Percentiles rank a stretch among this genome's conserved stretches.
Evolutionary conservation across 2,797 vertebrate species (phyloP).

Genomic region (Helostoma temminkii): DNA sequence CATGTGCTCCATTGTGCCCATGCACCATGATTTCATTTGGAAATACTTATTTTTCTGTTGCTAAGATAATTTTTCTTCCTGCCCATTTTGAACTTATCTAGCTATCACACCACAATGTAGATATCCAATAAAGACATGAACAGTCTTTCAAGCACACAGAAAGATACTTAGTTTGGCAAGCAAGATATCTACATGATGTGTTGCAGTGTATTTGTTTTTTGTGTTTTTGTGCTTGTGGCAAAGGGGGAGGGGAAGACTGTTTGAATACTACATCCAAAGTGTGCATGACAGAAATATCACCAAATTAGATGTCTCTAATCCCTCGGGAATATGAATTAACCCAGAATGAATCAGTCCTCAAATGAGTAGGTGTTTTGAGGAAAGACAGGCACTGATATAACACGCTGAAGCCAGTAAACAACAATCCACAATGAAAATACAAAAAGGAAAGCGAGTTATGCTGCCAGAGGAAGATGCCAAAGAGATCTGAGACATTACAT

Average conservation of each 20-base stretch:
- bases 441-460: constrained; percentile 71
- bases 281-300: constrained; percentile 83
- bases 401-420: constrained; percentile 77
- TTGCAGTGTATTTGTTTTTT: constrained; percentile 56
- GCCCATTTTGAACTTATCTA: constrained; percentile 58
- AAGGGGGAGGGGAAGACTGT: constrained; percentile 71
- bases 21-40: constrained; percentile 34
- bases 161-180: constrained; percentile 60
- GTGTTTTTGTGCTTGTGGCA: constrained; percentile 69
- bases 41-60: constrained; percentile 32
- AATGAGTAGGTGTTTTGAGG: constrained; percentile 86
- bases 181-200: constrained; percentile 50
- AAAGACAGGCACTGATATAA: constrained; percentile 79
- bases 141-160: constrained; percentile 38
- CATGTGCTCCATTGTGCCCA: constrained; percentile 11
- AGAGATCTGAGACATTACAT: constrained; percentile 81
- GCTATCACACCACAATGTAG: constrained; percentile 39
- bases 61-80: constrained; percentile 11
- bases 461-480: constrained; percentile 81
- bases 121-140: constrained; percentile 57
- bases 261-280: constrained; percentile 82
- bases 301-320: constrained; percentile 85
- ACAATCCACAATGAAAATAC: constrained; percentile 83
- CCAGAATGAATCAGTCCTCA: constrained; percentile 81
- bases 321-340: constrained; percentile 84